These are phyloP conservation scores for Drosophila auraria DNA, from an alignment of 1,140 invertebrate genomes.

Conservation along the genomic window DNA sequence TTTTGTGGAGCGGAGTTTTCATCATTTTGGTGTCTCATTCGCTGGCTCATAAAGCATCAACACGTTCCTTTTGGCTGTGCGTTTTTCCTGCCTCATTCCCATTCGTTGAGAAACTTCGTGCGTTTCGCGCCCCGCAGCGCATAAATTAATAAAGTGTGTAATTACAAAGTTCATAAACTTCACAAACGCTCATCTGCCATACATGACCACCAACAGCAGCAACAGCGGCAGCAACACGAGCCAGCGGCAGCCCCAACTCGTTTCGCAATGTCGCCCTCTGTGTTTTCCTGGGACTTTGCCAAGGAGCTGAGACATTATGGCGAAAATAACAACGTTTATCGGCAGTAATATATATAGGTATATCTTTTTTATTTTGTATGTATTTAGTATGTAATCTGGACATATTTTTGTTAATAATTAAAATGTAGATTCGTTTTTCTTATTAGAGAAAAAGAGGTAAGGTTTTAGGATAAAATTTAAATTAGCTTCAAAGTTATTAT, in stretches of 20 bases:
- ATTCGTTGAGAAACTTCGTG: conserved; percentile 50
- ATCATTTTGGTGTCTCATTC: conserved; percentile 35
- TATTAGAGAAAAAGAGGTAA: background rate
- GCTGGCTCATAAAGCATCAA: conserved; percentile 67
- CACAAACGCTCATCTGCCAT: conserved; percentile 70
- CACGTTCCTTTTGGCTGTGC: conserved; percentile 56
- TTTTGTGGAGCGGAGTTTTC: conserved; percentile 26
- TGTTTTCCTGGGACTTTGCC: conserved; percentile 7
- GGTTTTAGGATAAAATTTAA: too few relatives aligned
- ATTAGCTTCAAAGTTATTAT: too few relatives aligned
- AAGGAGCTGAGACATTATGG: conserved; percentile 1
- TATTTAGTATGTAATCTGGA: background rate
- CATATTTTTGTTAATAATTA: background rate
- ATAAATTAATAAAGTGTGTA: conserved; percentile 84
- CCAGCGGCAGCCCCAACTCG: conserved; percentile 1
- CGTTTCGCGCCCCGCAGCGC: conserved; percentile 66
- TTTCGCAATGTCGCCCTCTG: conserved; percentile 2
- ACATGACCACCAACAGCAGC: conserved; percentile 54
- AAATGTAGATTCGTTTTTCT: background rate
- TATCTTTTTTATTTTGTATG: background rate
- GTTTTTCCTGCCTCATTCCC: conserved; percentile 28
- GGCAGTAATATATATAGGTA: background rate
- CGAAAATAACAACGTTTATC: background rate
- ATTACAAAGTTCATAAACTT: conserved; percentile 84
- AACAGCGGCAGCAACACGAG: conserved; percentile 14